Base-by-base conservation (phyloP, 2,113 vertebrate genomes). In the Tupaia tana region DNA sequence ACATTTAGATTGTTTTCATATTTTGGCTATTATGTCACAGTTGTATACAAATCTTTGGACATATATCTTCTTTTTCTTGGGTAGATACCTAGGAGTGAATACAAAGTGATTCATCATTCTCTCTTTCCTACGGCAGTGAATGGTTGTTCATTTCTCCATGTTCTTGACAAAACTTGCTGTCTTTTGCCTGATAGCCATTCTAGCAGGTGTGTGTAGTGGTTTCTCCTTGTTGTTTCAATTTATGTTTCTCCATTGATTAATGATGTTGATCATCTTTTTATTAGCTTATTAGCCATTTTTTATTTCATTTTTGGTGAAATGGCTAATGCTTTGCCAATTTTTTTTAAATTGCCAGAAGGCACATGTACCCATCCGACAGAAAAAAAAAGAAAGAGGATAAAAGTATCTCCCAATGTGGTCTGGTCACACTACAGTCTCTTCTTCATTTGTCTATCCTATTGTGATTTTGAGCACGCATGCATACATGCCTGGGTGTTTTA, bases 291-390 rank as follows among this genome's bases (percentile, higher is more conserved):
- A 73, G 7, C 56, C 71, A 90, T 69, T 92, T 92, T 85, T 3
- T 75, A 83, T 89, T 92, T 91, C 22, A 89, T 78, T 18, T 83
- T 43, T 82, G 86, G 77, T 91, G 18, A 89, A 88, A 70, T 77
- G 3, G 54, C n/a, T 81, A 77, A 64, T 89, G 6, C 81, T 87
- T 95, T 64, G 66, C 10, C 31, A 25, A 43, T 43, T 43, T 43
- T 43, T 43, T 43, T 43, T 43, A 4, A 43, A 43, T 43, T 43
- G 43, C 43, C 43, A 43, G 43, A 43, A 43, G 43, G 43, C 43
- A 43, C 43, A 43, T 43, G 43, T 43, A 43, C 43, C 43, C 43
- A 43, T 43, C 43, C 6, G 43, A 43, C 43, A 43, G 43, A 43
- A 43, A 43, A 43, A 43, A 43, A 43, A 43, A 43, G 43, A 43